These are phyloP conservation scores for Nemotelus pantherinus DNA, from an alignment of 2,888 invertebrate species.

Conservation along the genomic window DNA sequence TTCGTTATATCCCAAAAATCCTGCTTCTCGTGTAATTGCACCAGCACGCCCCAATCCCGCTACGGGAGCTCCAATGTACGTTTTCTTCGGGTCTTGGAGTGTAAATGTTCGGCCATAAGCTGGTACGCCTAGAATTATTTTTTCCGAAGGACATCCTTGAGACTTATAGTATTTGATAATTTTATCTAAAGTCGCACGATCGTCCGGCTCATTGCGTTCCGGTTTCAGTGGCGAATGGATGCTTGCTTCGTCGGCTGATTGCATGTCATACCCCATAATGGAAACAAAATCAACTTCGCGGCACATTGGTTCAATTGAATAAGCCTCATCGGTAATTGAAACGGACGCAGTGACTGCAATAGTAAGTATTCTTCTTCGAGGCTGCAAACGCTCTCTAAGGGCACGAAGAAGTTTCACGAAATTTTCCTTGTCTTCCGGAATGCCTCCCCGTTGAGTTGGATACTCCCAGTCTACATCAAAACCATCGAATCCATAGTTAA, in stretches of 20 bases:
- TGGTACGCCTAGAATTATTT: constrained; percentile 65
- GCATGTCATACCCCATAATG: constrained; percentile 68
- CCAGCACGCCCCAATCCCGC: constrained; percentile 54
- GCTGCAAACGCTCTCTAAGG: constrained; percentile 61
- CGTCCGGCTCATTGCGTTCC: constrained; percentile 48
- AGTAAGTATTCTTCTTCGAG: constrained; percentile 63
- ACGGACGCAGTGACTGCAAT: constrained; percentile 66
- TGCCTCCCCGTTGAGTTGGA: constrained; percentile 64
- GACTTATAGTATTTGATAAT: constrained; percentile 62
- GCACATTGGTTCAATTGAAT: constrained; percentile 63
- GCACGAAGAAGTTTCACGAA: constrained; percentile 63
- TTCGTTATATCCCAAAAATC: constrained; percentile 56
- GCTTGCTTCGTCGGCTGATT: constrained; percentile 59
- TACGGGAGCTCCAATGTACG: constrained; percentile 58
- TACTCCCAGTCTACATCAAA: constrained; percentile 68
- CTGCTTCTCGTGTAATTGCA: constrained; percentile 54
- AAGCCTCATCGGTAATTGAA: constrained; percentile 59
- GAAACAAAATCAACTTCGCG: constrained; percentile 65
- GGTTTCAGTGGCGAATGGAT: constrained; percentile 62
- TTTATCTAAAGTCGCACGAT: constrained; percentile 49
- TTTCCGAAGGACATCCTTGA: constrained; percentile 60
- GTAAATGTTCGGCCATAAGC: constrained; percentile 63
- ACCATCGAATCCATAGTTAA: constrained; percentile 66
- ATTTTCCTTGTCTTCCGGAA: constrained; percentile 62
- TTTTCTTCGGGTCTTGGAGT: constrained; percentile 57